Evolutionary conservation across 2,888 invertebrate genomes (phyloP).

Genomic region (Meliscaeva auricollis): DNA sequence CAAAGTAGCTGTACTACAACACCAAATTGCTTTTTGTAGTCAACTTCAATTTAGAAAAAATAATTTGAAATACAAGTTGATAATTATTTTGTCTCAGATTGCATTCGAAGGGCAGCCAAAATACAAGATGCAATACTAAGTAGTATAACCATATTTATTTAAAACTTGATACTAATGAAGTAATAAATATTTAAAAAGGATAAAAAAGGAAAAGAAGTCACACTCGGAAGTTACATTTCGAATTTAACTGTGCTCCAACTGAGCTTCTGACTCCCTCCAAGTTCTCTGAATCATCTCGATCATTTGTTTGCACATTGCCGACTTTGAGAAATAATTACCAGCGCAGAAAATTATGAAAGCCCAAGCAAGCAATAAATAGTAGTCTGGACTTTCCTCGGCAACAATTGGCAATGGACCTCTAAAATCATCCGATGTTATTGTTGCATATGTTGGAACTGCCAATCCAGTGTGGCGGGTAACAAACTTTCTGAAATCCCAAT

Average conservation of each 20-base stretch:
- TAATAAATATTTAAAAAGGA: constrained; percentile 50
- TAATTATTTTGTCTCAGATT: too few species aligned
- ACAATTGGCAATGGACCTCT: constrained; percentile 92
- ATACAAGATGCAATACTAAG: too few species aligned
- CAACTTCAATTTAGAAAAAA: too few species aligned
- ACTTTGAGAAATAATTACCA: constrained; percentile 90
- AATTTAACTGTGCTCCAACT: constrained; percentile 79
- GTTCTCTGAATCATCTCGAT: constrained; percentile 93
- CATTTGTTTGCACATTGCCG: constrained; percentile 91
- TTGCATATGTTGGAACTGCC: constrained; percentile 85
- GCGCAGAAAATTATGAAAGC: constrained; percentile 91
- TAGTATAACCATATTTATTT: constrained; percentile 31
- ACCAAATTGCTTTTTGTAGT: too few species aligned
- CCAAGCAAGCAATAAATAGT: constrained; percentile 93
- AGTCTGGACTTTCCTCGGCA: constrained; percentile 91
- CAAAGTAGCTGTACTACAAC: too few species aligned
- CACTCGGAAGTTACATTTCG: neutral
- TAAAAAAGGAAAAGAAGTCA: constrained; percentile 37
- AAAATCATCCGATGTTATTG: constrained; percentile 91
- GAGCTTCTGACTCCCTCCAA: constrained; percentile 92
- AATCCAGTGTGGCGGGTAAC: constrained; percentile 91
- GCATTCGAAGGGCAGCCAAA: too few species aligned
- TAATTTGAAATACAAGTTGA: too few species aligned
- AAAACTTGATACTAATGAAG: constrained; percentile 37
- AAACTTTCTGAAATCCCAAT: constrained; percentile 92